phyloP scores from a whole-genome alignment of 2,797 vertebrate genomes.

The Catharus ustulatus region DNA sequence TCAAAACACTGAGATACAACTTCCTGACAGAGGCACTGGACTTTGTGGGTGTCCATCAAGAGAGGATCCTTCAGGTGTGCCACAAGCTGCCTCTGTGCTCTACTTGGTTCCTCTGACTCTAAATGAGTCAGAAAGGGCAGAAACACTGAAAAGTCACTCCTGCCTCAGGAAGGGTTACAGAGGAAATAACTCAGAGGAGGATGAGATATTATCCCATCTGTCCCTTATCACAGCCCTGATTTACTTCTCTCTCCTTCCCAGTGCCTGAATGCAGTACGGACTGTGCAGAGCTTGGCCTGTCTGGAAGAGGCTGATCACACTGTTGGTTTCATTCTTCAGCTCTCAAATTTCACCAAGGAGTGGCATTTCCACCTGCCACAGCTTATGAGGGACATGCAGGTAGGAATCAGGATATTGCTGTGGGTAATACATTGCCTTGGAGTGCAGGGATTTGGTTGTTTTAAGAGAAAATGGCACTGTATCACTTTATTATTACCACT shows the following conservation, averaged over 20 bases:
- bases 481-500: background rate
- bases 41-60: conserved; percentile 96
- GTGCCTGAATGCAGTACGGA: conserved; percentile 95
- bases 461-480: background rate
- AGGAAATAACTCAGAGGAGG: background rate
- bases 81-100: background rate
- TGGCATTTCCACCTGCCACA: conserved; percentile 98
- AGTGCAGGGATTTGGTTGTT: background rate
- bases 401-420: conserved; percentile 9
- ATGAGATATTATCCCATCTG: background rate
- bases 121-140: background rate
- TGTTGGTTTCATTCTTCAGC: conserved; percentile 95
- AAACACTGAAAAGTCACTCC: background rate
- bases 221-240: background rate
- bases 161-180: background rate
- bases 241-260: conserved; percentile 48
- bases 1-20: conserved; percentile 95
- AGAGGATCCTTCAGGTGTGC: conserved; percentile 93
- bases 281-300: conserved; percentile 92
- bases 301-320: conserved; percentile 97
- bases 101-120: background rate
- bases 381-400: conserved; percentile 92
- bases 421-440: background rate
- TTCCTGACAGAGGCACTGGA: conserved; percentile 94
- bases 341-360: conserved; percentile 94